Conservation (phyloP, 1,140 invertebrate genomes). For the Drosophila ironensis region DNA sequence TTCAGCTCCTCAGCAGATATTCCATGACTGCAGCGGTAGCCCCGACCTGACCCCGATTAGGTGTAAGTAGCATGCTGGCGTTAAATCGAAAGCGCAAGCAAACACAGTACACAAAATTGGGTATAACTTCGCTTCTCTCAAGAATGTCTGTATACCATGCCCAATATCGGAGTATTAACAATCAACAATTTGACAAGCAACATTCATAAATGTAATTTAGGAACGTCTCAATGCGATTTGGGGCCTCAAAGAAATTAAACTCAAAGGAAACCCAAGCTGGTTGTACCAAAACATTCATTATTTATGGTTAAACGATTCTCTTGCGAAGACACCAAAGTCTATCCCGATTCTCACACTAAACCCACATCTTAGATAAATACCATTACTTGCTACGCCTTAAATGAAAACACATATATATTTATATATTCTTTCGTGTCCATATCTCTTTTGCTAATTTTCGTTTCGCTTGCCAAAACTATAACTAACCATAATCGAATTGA, state of each 20-base stretch:
- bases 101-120: too few relatives aligned
- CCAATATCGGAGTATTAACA: too few relatives aligned
- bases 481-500: slow-evolving; percentile 27
- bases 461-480: slow-evolving; percentile 58
- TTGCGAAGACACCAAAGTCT: too few relatives aligned
- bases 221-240: not conserved
- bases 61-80: slow-evolving; percentile 14
- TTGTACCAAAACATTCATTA: too few relatives aligned
- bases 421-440: slow-evolving; percentile 72
- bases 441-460: slow-evolving; percentile 66
- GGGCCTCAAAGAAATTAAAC: too few relatives aligned
- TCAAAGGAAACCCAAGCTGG: too few relatives aligned
- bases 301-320: not conserved
- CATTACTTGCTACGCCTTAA: slow-evolving; percentile 3
- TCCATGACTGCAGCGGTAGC: not conserved
- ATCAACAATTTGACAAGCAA: too few relatives aligned
- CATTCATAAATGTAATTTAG: not conserved
- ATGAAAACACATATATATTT: slow-evolving; percentile 44
- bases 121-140: too few relatives aligned
- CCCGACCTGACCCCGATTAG: slow-evolving; percentile 17
- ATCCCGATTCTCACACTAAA: slow-evolving; percentile 17
- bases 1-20: not conserved
- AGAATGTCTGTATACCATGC: too few relatives aligned
- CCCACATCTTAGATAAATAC: slow-evolving; percentile 19
- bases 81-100: too few relatives aligned